A percentile compares a stretch with the other conserved stretches of the same genome.
Conservation (phyloP, 1,140 invertebrate species). For the Riptortus pedestris region DNA sequence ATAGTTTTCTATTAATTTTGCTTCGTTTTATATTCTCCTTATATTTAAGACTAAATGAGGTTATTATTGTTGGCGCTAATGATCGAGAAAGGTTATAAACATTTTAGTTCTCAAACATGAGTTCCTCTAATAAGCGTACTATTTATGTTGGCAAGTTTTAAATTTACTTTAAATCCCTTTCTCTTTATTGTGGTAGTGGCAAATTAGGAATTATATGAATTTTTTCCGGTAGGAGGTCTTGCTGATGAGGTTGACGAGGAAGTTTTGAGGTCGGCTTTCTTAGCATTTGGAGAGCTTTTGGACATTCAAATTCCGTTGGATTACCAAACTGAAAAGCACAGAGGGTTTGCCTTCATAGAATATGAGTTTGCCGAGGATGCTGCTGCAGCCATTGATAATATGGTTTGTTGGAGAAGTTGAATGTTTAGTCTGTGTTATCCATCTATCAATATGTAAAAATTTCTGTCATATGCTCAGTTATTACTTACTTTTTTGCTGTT, state of each 20-base stretch:
- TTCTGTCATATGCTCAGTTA: neutral
- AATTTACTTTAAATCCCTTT: constrained; percentile 22
- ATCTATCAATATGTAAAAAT: neutral
- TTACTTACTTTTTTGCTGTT: neutral
- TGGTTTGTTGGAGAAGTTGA: constrained; percentile 51
- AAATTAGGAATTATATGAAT: constrained; percentile 4
- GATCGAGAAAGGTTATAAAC: too few relatives aligned
- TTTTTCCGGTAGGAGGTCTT: constrained; percentile 58
- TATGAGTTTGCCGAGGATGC: constrained; percentile 93
- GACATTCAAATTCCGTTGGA: constrained; percentile 96
- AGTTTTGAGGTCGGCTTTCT: constrained; percentile 88
- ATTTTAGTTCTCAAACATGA: neutral
- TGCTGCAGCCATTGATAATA: constrained; percentile 95
- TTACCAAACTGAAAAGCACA: constrained; percentile 94
- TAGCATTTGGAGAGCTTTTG: constrained; percentile 94
- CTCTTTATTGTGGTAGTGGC: too few relatives aligned
- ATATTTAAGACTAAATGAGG: too few relatives aligned
- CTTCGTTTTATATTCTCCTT: too few relatives aligned
- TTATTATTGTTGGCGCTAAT: too few relatives aligned
- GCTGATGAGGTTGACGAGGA: constrained; percentile 97
- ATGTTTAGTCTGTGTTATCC: neutral
- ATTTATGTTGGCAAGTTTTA: constrained; percentile 53
- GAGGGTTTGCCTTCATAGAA: constrained; percentile 97
- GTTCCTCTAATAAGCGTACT: constrained; percentile 47
- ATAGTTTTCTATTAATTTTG: too few relatives aligned